Percentiles rank a stretch among this genome's conserved stretches.
Conservation (phyloP, 2,888 invertebrate species). For the Luffia ferchaultella region DNA sequence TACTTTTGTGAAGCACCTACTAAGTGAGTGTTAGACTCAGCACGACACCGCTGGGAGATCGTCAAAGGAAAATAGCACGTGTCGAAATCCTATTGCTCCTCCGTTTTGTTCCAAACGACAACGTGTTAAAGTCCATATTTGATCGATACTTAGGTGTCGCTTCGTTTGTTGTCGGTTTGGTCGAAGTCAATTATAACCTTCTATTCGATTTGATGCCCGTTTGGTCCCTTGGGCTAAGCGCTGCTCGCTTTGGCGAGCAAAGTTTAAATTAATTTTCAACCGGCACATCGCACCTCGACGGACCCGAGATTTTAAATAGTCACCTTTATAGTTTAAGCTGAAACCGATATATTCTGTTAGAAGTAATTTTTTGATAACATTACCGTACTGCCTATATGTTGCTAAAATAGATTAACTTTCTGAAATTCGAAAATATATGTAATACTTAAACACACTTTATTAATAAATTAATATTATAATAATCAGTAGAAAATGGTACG, state of each 20-base stretch:
- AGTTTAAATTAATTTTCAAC: conserved; percentile 62
- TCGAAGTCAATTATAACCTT: conserved; percentile 53
- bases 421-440: no score
- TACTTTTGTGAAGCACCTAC: conserved; percentile 44
- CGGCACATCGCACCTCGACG: conserved; percentile 48
- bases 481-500: no score
- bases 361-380: not conserved
- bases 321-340: not conserved
- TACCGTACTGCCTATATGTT: no score
- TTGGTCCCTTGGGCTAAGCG: conserved; percentile 43
- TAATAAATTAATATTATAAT: no score
- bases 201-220: conserved; percentile 57
- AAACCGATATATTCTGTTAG: not conserved
- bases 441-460: no score
- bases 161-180: conserved; percentile 41
- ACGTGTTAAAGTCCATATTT: conserved; percentile 32
- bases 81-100: conserved; percentile 6
- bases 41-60: conserved; percentile 27
- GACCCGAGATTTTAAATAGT: conserved; percentile 42
- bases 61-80: conserved; percentile 25
- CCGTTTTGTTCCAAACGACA: conserved; percentile 16
- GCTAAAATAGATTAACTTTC: no score
- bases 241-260: conserved; percentile 51
- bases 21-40: conserved; percentile 41
- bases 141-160: conserved; percentile 25